Conservation (phyloP, 2,113 vertebrate genomes). For the Chlorocebus sabaeus region DNA sequence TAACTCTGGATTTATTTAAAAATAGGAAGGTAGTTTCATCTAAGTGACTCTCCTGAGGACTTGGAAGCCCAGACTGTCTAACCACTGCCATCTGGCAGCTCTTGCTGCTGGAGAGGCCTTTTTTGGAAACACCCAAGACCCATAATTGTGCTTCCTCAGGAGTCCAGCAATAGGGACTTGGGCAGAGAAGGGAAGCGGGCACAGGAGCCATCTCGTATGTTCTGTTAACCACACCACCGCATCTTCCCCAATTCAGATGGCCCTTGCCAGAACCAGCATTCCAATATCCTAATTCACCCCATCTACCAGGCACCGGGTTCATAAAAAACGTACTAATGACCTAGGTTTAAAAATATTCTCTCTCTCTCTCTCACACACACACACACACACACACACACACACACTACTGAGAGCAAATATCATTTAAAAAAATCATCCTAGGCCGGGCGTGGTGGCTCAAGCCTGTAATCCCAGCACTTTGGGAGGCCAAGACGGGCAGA, state of each 20-base stretch:
- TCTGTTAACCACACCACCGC: neutral
- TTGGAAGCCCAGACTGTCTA: neutral
- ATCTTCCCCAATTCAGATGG: neutral
- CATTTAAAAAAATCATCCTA: neutral
- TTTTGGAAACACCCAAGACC: neutral
- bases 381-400: neutral
- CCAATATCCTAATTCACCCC: neutral
- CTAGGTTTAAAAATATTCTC: neutral
- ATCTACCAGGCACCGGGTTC: too few species aligned
- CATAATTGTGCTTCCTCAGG: neutral
- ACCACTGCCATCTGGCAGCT: neutral
- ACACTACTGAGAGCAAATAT: neutral
- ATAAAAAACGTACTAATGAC: neutral
- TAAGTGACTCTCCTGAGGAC: neutral
- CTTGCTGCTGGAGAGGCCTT: neutral
- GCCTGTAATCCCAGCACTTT: too few species aligned
- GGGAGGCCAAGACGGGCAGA: too few species aligned
- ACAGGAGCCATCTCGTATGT: too few species aligned
- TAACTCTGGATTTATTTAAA: conserved; percentile 39
- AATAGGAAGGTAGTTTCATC: conserved; percentile 2
- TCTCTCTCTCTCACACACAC: too few species aligned
- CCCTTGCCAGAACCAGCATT: neutral
- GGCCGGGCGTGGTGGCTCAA: too few species aligned
- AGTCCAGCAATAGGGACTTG: neutral
- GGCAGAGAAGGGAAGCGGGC: neutral